Evolutionary conservation across 2,113 vertebrate genomes (phyloP).

Genomic region (Plectropomus leopardus): DNA sequence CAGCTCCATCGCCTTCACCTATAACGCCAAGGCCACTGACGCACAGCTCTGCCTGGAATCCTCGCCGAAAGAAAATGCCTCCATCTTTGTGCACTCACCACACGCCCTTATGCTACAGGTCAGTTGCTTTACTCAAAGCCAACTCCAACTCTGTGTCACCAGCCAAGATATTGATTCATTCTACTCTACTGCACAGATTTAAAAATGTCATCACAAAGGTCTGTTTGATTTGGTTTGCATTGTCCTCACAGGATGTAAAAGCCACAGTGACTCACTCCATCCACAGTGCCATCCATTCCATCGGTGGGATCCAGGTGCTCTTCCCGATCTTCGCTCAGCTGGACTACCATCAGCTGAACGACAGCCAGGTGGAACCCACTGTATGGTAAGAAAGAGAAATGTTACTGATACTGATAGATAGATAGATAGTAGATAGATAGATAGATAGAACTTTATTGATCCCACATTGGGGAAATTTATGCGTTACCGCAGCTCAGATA

Average conservation of each 20-base stretch:
- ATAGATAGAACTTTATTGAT: no score
- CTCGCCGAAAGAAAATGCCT: conserved; percentile 95
- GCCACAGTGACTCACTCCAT: conserved; percentile 98
- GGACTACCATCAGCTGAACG: conserved; percentile 92
- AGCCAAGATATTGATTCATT: background rate
- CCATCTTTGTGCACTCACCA: conserved; percentile 98
- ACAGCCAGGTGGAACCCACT: conserved; percentile 92
- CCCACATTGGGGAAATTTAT: no score
- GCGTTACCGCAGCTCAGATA: no score
- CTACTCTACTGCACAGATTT: background rate
- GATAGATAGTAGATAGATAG: no score
- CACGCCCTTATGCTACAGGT: conserved; percentile 99
- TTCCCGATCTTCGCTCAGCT: conserved; percentile 97
- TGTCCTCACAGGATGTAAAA: conserved; percentile 90
- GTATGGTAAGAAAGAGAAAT: conserved; percentile 86
- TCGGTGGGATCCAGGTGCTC: conserved; percentile 97
- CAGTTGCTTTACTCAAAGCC: conserved; percentile 31
- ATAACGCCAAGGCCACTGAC: conserved; percentile 97
- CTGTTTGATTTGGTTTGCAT: conserved; percentile 11
- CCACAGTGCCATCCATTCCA: conserved; percentile 97
- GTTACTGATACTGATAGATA: no score
- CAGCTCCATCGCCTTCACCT: conserved; percentile 95
- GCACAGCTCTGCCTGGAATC: conserved; percentile 98
- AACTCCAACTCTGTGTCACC: background rate
- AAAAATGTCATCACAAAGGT: background rate